Conservation (phyloP, 2,113 vertebrate species). For the Mesitornis unicolor region DNA sequence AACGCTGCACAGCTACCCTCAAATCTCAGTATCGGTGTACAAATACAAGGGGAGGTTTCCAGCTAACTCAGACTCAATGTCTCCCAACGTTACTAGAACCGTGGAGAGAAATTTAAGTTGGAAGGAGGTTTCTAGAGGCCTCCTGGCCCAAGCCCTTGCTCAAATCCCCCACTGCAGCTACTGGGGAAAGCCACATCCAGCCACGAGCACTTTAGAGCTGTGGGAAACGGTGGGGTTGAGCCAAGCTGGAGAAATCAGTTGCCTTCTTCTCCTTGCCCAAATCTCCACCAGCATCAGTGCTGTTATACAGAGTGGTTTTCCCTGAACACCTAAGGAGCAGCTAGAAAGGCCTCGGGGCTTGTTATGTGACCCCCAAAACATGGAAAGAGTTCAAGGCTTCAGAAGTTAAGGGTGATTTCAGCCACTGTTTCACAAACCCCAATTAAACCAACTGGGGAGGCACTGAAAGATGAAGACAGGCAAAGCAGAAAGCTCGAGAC, state of each 20-base stretch:
- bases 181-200: not conserved
- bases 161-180: not conserved
- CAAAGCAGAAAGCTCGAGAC: not conserved
- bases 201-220: not conserved
- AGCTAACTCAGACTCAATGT: not conserved
- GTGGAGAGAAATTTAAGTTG: not conserved
- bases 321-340: not conserved
- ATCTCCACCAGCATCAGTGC: not conserved
- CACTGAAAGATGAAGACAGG: not conserved
- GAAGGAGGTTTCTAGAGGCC: not conserved
- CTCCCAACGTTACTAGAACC: not conserved
- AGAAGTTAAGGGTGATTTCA: not conserved
- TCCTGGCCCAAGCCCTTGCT: not conserved
- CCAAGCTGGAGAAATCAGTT: not conserved
- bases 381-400: not conserved
- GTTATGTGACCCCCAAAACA: not conserved
- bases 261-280: not conserved
- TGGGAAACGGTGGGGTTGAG: not conserved
- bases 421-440: not conserved
- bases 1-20: not conserved
- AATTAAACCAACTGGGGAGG: not conserved
- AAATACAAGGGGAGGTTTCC: not conserved
- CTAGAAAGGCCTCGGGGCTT: not conserved
- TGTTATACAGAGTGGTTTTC: not conserved
- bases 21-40: accelerated